phyloP scores from a whole-genome alignment of 2,113 vertebrate species.

The Trogon surrucura region DNA sequence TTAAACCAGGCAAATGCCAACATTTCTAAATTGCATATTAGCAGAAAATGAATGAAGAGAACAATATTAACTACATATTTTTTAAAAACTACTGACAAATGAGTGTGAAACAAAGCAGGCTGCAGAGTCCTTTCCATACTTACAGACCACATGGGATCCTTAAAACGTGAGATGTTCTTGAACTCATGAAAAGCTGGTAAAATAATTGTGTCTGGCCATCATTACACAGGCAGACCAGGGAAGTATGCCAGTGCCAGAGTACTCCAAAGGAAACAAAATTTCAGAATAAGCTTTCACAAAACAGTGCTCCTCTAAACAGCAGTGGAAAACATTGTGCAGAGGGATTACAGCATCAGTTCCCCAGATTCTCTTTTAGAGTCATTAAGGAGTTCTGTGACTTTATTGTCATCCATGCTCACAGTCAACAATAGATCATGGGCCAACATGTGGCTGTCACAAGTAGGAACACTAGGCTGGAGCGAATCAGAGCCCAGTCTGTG shows the following conservation, averaged over 20 bases:
- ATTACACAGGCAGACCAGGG: not conserved
- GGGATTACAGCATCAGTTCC: slow-evolving; percentile 1
- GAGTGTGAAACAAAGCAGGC: not conserved
- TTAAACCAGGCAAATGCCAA: not conserved
- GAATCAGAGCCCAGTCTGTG: not conserved
- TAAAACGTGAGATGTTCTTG: not conserved
- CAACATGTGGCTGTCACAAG: not conserved
- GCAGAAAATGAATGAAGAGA: not conserved
- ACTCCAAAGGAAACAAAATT: not conserved
- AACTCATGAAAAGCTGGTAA: not conserved
- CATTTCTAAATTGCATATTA: not conserved
- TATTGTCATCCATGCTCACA: not conserved
- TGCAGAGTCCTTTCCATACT: not conserved
- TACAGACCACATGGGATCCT: not conserved
- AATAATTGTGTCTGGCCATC: not conserved
- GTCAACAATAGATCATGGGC: not conserved
- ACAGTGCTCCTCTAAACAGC: not conserved
- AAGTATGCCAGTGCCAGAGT: not conserved
- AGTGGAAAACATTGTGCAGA: slow-evolving; percentile 11
- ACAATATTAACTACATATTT: not conserved
- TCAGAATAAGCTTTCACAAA: not conserved
- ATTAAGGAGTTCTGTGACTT: not conserved
- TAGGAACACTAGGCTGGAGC: not conserved
- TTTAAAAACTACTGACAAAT: not conserved
- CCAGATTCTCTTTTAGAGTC: not conserved